Percentiles rank a stretch among this genome's conserved stretches.
Conservation (phyloP, 2,888 invertebrate genomes). For the Oligia strigilis region DNA sequence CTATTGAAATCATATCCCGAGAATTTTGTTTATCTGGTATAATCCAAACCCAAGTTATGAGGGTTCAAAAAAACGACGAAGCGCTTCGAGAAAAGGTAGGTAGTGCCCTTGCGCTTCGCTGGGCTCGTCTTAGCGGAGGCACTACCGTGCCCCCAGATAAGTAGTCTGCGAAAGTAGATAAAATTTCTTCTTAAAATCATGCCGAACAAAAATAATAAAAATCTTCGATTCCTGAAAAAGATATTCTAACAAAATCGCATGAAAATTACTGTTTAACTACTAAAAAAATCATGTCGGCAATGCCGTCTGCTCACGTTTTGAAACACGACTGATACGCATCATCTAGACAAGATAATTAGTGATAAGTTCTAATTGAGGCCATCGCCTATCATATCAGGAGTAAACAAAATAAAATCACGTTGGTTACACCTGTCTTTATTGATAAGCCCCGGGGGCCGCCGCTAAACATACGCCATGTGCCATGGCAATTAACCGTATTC, state of each 20-base stretch:
- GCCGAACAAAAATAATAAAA: not conserved
- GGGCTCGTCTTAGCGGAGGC: too few species aligned
- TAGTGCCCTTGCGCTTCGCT: too few species aligned
- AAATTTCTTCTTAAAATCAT: not conserved
- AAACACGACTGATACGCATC: conserved; percentile 50
- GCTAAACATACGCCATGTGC: not conserved
- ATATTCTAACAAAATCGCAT: not conserved
- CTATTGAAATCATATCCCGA: too few species aligned
- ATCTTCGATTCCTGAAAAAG: not conserved
- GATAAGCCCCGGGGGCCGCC: conserved; percentile 18
- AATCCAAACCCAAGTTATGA: too few species aligned
- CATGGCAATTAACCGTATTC: not conserved
- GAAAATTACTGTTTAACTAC: not conserved
- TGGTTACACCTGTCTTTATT: conserved; percentile 23
- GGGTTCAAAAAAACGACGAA: too few species aligned
- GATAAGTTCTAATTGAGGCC: conserved; percentile 71
- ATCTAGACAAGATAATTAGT: conserved; percentile 64
- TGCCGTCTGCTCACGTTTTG: conserved; percentile 54
- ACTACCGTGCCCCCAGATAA: too few species aligned
- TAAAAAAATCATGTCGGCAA: conserved; percentile 2
- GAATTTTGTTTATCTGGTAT: too few species aligned
- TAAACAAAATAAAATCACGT: conserved; percentile 36
- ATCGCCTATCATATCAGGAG: conserved; percentile 22
- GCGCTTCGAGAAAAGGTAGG: too few species aligned
- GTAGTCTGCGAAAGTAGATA: too few species aligned